Percentiles rank a stretch among this genome's conserved stretches.
These are phyloP conservation scores for Stichodactyla helianthus DNA, from an alignment of 64 coral and sea anemone species.

Conservation along the genomic window DNA sequence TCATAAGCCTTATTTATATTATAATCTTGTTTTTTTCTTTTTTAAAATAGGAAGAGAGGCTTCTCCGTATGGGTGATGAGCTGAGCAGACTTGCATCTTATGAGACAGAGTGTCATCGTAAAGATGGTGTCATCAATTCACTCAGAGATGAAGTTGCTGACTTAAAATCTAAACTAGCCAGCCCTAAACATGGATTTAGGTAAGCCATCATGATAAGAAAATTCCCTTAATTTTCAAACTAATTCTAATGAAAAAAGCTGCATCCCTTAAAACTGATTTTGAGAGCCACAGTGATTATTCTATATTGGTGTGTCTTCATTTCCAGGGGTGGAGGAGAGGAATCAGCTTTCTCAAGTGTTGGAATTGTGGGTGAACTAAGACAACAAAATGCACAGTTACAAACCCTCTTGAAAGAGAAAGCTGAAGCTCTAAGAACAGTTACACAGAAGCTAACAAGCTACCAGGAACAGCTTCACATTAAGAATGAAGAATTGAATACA, in stretches of 20 bases:
- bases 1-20: not conserved
- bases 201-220: not conserved
- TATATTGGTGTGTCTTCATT: not conserved
- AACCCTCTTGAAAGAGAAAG: slow-evolving; percentile 60
- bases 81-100: slow-evolving; percentile 83
- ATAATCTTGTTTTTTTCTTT: not conserved
- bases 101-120: slow-evolving; percentile 90
- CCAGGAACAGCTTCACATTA: slow-evolving; percentile 79
- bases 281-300: not conserved
- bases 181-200: not conserved
- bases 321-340: slow-evolving; percentile 58
- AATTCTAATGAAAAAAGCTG: slow-evolving; percentile 7
- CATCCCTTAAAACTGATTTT: slow-evolving; percentile 48
- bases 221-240: not conserved
- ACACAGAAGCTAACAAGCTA: slow-evolving; percentile 72
- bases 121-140: slow-evolving; percentile 82
- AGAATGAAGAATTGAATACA: slow-evolving; percentile 69
- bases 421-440: slow-evolving; percentile 61
- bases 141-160: slow-evolving; percentile 82
- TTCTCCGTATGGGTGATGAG: slow-evolving; percentile 90
- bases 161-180: slow-evolving; percentile 32
- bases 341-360: slow-evolving; percentile 66
- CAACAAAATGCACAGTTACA: slow-evolving; percentile 68
- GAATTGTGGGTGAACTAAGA: slow-evolving; percentile 45
- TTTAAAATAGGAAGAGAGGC: slow-evolving; percentile 48